Evolutionary conservation across 2,888 invertebrate species (phyloP).

Genomic region (Tinea pellionella): DNA sequence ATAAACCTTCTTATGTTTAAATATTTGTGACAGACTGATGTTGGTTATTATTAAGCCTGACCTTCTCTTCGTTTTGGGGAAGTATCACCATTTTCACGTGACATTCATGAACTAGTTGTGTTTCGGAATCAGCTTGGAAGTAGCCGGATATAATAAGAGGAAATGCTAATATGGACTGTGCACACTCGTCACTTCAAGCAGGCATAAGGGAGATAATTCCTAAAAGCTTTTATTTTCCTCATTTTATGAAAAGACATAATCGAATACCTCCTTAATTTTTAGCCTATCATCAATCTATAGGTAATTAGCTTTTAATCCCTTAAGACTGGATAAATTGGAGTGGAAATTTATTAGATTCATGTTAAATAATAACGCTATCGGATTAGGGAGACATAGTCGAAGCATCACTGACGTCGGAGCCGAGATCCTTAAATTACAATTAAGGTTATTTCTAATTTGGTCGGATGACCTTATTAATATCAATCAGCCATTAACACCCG

Average conservation of each 20-base stretch:
- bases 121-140: too few species aligned
- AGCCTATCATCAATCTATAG: neutral
- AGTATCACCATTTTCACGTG: too few species aligned
- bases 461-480: neutral
- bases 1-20: neutral
- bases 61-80: too few species aligned
- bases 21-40: too few species aligned
- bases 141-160: too few species aligned
- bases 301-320: neutral
- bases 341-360: neutral
- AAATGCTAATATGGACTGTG: too few species aligned
- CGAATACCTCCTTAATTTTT: neutral
- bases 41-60: too few species aligned
- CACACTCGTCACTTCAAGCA: too few species aligned
- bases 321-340: neutral
- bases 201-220: too few species aligned
- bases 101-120: too few species aligned
- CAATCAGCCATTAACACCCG: neutral
- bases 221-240: too few species aligned
- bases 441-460: neutral
- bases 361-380: neutral
- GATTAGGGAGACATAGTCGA: neutral
- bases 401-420: neutral
- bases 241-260: too few species aligned
- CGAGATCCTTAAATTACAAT: conserved; percentile 7